These are phyloP conservation scores for Osmerus eperlanus DNA, from an alignment of 2,113 vertebrate genomes.

Conservation along the genomic window DNA sequence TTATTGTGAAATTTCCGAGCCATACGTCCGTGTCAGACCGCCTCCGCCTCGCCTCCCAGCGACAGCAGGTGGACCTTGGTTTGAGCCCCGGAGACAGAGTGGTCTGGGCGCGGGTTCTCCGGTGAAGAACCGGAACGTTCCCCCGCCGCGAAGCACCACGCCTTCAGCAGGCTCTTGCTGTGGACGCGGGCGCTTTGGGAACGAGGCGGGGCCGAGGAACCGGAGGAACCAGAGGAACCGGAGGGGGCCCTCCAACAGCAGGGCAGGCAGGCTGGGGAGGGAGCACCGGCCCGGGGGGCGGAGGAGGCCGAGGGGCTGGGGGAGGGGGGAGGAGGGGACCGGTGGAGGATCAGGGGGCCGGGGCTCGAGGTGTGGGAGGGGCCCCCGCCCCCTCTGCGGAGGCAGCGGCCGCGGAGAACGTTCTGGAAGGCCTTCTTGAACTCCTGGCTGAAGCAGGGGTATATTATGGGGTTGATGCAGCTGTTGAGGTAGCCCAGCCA, in stretches of 20 bases:
- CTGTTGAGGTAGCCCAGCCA: conserved; percentile 99
- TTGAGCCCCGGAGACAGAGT: conserved; percentile 39
- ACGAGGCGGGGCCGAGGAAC: background rate
- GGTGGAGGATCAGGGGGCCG: conserved; percentile 18
- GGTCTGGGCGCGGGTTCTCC: conserved; percentile 8
- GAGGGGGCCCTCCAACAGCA: conserved; percentile 39
- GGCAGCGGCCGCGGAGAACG: conserved; percentile 80
- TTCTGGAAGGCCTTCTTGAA: conserved; percentile 94
- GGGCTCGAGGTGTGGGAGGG: conserved; percentile 18
- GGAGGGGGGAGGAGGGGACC: conserved; percentile 6
- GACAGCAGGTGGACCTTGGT: conserved; percentile 80
- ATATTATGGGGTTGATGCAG: conserved; percentile 98
- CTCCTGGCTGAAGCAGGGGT: conserved; percentile 92
- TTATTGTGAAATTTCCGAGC: no score
- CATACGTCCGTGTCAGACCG: conserved; percentile 63
- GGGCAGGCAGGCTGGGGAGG: conserved; percentile 14
- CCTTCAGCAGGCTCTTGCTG: conserved; percentile 79
- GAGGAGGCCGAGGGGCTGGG: conserved; percentile 8
- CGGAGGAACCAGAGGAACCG: conserved; percentile 21
- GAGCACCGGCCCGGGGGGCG: conserved; percentile 12
- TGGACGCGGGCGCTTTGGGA: conserved; percentile 65
- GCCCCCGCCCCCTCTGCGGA: conserved; percentile 52
- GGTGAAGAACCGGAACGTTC: background rate
- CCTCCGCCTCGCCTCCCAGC: conserved; percentile 73
- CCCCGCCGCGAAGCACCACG: conserved; percentile 76